Percentiles rank a stretch among this genome's conserved stretches.
Conservation (phyloP, 2,113 vertebrate species). For the Corythoichthys haematopterus region DNA sequence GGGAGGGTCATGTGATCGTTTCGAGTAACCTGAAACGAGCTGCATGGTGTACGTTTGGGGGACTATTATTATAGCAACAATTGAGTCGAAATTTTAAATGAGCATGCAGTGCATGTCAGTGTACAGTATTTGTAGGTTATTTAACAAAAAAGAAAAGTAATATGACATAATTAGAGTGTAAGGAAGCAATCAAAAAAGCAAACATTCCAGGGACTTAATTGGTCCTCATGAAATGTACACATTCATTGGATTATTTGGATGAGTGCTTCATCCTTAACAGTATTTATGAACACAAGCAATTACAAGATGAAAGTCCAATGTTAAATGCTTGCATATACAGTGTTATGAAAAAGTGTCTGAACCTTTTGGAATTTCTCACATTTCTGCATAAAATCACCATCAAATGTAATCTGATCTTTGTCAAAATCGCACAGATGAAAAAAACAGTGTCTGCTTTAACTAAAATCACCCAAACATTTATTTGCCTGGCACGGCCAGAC, state of each 20-base stretch:
- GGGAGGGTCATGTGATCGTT: slow-evolving; percentile 31
- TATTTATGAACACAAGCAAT: background rate
- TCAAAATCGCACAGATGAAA: too few relatives aligned
- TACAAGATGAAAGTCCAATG: too few relatives aligned
- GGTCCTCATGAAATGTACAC: background rate
- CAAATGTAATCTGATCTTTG: too few relatives aligned
- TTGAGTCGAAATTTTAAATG: slow-evolving; percentile 38
- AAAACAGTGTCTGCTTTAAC: too few relatives aligned
- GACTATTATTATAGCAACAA: slow-evolving; percentile 30
- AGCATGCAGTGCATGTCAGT: background rate
- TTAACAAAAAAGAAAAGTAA: slow-evolving; percentile 18
- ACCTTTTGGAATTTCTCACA: too few relatives aligned
- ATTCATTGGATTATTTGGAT: background rate
- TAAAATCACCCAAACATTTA: too few relatives aligned
- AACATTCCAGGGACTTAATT: background rate
- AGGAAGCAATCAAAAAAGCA: slow-evolving; percentile 2
- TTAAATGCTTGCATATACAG: too few relatives aligned
- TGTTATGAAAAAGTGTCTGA: too few relatives aligned
- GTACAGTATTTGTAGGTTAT: background rate
- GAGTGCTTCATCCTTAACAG: background rate
- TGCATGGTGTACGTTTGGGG: slow-evolving; percentile 16
- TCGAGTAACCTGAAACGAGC: slow-evolving; percentile 43
- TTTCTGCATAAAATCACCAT: too few relatives aligned
- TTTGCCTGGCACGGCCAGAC: too few relatives aligned
- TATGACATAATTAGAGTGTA: background rate